phyloP scores from a whole-genome alignment of 2,113 vertebrate genomes.

The Microcebus jonahi region DNA sequence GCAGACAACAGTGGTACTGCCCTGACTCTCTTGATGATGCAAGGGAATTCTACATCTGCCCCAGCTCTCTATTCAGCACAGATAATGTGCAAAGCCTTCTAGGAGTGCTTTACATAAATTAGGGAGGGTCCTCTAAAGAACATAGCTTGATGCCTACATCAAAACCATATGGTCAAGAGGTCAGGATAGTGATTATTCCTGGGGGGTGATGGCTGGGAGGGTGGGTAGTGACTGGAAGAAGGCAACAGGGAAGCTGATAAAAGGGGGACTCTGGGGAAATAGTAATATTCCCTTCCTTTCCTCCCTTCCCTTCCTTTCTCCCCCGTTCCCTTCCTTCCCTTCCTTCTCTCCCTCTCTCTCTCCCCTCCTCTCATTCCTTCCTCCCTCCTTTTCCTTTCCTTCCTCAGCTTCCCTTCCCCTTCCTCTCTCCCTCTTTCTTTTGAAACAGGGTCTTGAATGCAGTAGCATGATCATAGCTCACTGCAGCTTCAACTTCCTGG shows the following conservation, averaged over 20 bases:
- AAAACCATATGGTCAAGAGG: constrained; percentile 14
- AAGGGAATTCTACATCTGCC: not conserved
- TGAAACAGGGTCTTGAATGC: too few species aligned
- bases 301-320: too few species aligned
- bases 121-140: not conserved
- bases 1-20: not conserved
- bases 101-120: constrained; percentile 1
- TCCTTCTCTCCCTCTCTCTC: too few species aligned
- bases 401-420: too few species aligned
- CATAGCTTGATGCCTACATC: not conserved
- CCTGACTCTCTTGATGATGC: not conserved
- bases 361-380: too few species aligned
- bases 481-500: too few species aligned
- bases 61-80: not conserved
- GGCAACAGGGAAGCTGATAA: not conserved
- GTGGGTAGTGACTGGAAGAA: not conserved
- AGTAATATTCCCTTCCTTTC: not conserved
- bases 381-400: too few species aligned
- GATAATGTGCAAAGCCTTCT: not conserved
- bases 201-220: not conserved
- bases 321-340: not conserved
- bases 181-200: not conserved
- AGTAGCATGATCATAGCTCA: too few species aligned
- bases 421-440: not conserved
- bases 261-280: not conserved